Evolutionary conservation across 2,888 invertebrate genomes (phyloP).

Genomic region (Cheilosia vernalis): DNA sequence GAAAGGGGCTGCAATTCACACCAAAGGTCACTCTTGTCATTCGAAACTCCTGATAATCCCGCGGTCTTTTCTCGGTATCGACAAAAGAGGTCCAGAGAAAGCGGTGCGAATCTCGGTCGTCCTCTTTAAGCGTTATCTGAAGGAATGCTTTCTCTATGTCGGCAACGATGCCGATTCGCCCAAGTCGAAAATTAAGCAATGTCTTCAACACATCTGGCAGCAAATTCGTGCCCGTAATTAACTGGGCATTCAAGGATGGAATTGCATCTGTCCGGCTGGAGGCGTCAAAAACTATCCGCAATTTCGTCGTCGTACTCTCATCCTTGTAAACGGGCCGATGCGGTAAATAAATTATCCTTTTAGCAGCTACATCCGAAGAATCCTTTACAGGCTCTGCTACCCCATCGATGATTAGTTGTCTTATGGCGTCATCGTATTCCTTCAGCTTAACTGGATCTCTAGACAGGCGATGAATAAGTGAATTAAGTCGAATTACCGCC

Average conservation of each 20-base stretch:
- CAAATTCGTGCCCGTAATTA: not conserved
- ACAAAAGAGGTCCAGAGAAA: constrained; percentile 1
- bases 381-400: not conserved
- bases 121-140: not conserved
- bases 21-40: constrained; percentile 16
- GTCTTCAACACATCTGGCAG: not conserved
- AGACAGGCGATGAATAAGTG: not conserved
- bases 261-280: not conserved
- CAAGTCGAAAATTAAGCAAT: not conserved
- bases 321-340: too few relatives aligned
- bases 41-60: not conserved
- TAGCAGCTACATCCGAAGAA: not conserved
- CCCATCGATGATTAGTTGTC: not conserved
- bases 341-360: not conserved
- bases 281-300: constrained; percentile 23
- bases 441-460: constrained; percentile 12
- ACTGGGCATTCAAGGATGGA: not conserved
- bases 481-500: not conserved
- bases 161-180: not conserved
- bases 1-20: constrained; percentile 10
- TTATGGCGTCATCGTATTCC: constrained; percentile 3
- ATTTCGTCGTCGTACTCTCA: constrained; percentile 13
- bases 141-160: too few relatives aligned
- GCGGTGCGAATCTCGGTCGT: constrained; percentile 22
- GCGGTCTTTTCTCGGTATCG: not conserved